These are phyloP conservation scores for Diarsia mendica DNA, from an alignment of 2,888 invertebrate species.

Conservation along the genomic window DNA sequence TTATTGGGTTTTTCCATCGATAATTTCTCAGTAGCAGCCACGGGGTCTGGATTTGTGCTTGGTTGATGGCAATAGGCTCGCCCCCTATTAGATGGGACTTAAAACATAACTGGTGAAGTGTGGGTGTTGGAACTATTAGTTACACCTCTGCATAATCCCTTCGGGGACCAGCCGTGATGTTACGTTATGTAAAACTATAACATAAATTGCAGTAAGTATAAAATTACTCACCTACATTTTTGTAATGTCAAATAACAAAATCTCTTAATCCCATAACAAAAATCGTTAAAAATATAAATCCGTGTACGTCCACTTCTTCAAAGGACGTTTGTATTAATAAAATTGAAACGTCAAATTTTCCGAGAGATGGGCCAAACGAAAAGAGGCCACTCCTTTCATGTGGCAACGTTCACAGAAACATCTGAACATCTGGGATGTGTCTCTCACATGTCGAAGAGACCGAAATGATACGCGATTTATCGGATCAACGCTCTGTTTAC, in stretches of 20 bases:
- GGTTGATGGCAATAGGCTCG: no score
- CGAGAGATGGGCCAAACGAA: conserved; percentile 70
- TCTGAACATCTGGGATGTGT: conserved; percentile 80
- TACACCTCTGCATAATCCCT: no score
- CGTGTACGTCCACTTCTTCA: conserved; percentile 43
- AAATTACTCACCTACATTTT: neutral
- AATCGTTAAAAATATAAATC: conserved; percentile 37
- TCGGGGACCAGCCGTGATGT: no score
- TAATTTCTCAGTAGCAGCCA: no score
- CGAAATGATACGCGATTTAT: conserved; percentile 78
- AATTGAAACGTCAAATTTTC: conserved; percentile 68
- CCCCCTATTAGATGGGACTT: no score
- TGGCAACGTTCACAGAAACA: conserved; percentile 74
- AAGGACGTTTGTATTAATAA: conserved; percentile 65
- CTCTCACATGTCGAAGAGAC: conserved; percentile 79
- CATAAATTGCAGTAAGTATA: no score
- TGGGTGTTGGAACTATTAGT: no score
- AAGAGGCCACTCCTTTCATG: conserved; percentile 77
- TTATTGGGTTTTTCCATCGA: no score
- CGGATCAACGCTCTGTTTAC: conserved; percentile 78
- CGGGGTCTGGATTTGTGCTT: no score
- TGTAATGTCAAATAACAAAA: neutral
- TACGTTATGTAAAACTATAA: no score
- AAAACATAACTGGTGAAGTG: no score
- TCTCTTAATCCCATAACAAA: neutral